These are phyloP conservation scores for Meloidogyne hapla DNA, from an alignment of 1,140 invertebrate genomes.

Conservation along the genomic window DNA sequence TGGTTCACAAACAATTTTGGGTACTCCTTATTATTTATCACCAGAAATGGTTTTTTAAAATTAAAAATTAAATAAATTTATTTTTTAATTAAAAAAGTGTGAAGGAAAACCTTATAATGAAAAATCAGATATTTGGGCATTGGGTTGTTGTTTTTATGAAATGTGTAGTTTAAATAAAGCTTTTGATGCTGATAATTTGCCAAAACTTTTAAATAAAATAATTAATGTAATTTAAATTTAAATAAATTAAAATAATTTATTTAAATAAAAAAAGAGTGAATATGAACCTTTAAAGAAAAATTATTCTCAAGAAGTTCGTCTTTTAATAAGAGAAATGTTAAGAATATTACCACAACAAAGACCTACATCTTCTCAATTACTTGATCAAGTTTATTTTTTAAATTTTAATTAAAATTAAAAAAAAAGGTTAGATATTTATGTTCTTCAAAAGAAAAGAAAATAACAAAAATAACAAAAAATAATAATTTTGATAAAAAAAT, in stretches of 20 bases:
- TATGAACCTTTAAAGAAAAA: slow-evolving; percentile 70
- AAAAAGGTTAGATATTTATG: not conserved
- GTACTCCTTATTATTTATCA: slow-evolving; percentile 79
- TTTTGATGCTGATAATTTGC: slow-evolving; percentile 76
- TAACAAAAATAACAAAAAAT: not conserved
- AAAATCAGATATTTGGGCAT: slow-evolving; percentile 79
- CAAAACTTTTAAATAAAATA: slow-evolving; percentile 77
- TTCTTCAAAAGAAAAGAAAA: slow-evolving; percentile 3
- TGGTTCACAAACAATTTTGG: slow-evolving; percentile 76
- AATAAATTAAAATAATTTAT: not conserved
- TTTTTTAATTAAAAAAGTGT: slow-evolving; percentile 67
- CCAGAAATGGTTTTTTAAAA: slow-evolving; percentile 74
- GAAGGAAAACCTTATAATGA: slow-evolving; percentile 77
- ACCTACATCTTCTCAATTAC: slow-evolving; percentile 69
- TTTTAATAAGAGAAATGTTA: slow-evolving; percentile 66
- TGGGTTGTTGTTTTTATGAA: slow-evolving; percentile 77
- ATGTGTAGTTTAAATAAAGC: slow-evolving; percentile 77
- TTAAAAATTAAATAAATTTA: not conserved
- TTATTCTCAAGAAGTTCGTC: slow-evolving; percentile 72
- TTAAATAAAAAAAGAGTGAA: slow-evolving; percentile 65
- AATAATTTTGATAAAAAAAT: not conserved
- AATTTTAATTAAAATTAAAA: not conserved
- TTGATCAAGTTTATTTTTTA: slow-evolving; percentile 60
- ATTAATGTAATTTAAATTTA: slow-evolving; percentile 64
- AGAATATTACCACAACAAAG: slow-evolving; percentile 66